phyloP scores from a whole-genome alignment of 2,113 vertebrate genomes.

The Tyto alba region DNA sequence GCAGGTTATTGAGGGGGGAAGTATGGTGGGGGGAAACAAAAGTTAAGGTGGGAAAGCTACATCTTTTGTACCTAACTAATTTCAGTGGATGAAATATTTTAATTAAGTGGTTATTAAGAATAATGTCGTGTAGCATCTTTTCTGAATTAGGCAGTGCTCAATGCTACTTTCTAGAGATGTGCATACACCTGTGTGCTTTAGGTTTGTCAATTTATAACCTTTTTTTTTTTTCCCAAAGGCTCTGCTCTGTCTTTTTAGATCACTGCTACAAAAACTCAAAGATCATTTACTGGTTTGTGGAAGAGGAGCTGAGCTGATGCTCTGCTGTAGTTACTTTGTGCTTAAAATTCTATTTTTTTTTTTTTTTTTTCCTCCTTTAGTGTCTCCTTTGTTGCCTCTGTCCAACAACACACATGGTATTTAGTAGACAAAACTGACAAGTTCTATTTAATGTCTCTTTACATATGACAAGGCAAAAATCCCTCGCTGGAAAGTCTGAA shows the following conservation, averaged over 20 bases:
- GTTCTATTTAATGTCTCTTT: not conserved
- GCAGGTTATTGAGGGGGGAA: not conserved
- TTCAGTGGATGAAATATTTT: not conserved
- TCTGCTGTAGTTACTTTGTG: not conserved
- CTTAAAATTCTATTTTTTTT: not conserved
- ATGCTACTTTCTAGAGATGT: not conserved
- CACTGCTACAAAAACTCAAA: not conserved
- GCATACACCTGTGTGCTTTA: not conserved
- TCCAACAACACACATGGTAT: not conserved
- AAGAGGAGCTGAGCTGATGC: not conserved
- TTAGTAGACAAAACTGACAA: not conserved
- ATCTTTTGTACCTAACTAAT: not conserved
- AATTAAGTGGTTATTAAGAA: not conserved
- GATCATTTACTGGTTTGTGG: not conserved
- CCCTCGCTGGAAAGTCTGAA: rapidly evolving
- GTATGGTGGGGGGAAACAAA: not conserved
- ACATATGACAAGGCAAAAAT: slow-evolving; percentile 21
- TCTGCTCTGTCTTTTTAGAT: not conserved
- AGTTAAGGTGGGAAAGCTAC: not conserved
- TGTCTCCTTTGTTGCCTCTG: not conserved
- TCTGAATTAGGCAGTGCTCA: not conserved
- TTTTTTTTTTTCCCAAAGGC: not conserved
- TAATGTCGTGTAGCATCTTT: rapidly evolving
- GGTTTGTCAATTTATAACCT: not conserved
- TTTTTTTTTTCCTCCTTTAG: not conserved